Percentiles rank a stretch among this genome's conserved stretches.
These are phyloP conservation scores for Dryadula phaetusa DNA, from an alignment of 2,888 invertebrate genomes.

Conservation along the genomic window DNA sequence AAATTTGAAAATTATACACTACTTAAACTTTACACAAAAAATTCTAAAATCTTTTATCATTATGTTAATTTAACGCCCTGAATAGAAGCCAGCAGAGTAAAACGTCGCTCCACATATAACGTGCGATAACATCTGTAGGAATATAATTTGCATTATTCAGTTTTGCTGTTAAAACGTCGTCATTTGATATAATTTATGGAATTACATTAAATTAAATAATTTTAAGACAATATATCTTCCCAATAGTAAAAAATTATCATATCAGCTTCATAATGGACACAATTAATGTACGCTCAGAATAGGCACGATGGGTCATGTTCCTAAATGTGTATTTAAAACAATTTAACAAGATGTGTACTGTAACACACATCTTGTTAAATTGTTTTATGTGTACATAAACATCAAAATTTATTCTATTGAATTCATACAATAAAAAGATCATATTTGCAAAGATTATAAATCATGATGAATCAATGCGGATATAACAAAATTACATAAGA, in stretches of 20 bases:
- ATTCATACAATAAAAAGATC: background rate
- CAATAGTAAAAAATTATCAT: conserved; percentile 5
- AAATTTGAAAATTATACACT: conserved; percentile 6
- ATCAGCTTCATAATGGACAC: background rate
- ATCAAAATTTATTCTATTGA: conserved; percentile 1
- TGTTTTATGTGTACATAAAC: background rate
- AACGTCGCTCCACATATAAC: conserved; percentile 29
- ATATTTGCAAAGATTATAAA: background rate
- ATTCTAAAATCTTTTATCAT: conserved; percentile 8
- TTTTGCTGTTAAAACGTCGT: conserved; percentile 13
- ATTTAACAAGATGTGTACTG: no score
- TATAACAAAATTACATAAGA: conserved; percentile 10
- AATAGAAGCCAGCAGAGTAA: conserved; percentile 21
- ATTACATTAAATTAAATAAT: conserved; percentile 18
- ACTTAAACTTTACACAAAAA: conserved; percentile 1
- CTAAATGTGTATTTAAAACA: background rate
- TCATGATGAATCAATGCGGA: background rate
- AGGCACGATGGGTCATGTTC: background rate
- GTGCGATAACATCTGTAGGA: conserved; percentile 28
- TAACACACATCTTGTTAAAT: no score
- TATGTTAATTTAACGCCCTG: conserved; percentile 15
- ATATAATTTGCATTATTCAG: conserved; percentile 22
- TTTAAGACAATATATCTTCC: conserved; percentile 17
- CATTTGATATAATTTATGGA: conserved; percentile 23
- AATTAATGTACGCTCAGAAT: background rate